Evolutionary conservation across 2,797 vertebrate genomes (phyloP).

Genomic region (Corythornis leucogaster): DNA sequence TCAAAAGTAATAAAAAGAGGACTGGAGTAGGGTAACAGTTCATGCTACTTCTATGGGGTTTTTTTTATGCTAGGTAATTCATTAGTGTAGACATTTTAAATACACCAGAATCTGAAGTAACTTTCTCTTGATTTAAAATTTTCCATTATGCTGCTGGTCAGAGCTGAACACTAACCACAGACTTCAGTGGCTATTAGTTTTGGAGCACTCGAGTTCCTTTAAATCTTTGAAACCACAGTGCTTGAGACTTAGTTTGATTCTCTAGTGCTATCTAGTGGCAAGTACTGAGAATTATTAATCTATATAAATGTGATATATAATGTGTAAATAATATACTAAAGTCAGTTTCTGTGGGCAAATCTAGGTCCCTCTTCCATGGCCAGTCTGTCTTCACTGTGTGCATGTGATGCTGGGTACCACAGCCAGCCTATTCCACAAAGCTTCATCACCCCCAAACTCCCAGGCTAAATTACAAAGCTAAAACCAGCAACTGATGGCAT

Average conservation of each 20-base stretch:
- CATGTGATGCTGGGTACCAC: rapidly evolving
- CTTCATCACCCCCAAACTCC: neutral
- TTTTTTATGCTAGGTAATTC: neutral
- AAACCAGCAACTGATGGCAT: neutral
- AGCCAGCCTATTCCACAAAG: neutral
- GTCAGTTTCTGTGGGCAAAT: neutral
- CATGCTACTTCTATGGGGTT: neutral
- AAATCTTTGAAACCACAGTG: neutral
- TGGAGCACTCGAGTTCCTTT: rapidly evolving
- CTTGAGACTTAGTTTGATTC: slow-evolving; percentile 24
- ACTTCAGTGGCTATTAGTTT: neutral
- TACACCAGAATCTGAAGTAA: neutral
- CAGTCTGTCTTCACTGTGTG: neutral
- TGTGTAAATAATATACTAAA: neutral
- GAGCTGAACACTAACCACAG: neutral
- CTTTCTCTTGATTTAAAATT: neutral
- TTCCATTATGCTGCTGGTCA: neutral
- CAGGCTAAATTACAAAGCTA: neutral
- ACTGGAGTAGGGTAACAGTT: neutral
- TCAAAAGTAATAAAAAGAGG: neutral
- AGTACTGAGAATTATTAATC: neutral
- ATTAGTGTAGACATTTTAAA: neutral
- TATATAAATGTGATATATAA: neutral
- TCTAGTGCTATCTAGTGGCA: slow-evolving; percentile 75
- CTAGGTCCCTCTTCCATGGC: neutral